Evolutionary conservation across 2,797 vertebrate genomes (phyloP).

Genomic region (Parauchenoglanis ngamensis): DNA sequence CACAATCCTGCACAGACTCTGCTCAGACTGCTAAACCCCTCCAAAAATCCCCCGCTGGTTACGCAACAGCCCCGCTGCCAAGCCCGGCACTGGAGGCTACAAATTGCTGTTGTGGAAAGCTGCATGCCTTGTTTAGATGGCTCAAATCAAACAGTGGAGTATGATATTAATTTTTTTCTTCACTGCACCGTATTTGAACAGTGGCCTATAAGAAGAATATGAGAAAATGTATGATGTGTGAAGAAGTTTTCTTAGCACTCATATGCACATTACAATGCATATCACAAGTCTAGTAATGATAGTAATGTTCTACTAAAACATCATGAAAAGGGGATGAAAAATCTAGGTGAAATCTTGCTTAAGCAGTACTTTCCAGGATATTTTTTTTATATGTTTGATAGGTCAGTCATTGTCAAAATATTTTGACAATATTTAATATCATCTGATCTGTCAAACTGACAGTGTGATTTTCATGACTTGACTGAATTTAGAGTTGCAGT

Average conservation of each 20-base stretch:
- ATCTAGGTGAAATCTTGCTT: not conserved
- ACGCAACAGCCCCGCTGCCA: slow-evolving; percentile 40
- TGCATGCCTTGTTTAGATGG: slow-evolving; percentile 42
- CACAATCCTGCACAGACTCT: slow-evolving; percentile 51
- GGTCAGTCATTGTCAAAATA: not conserved
- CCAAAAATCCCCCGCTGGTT: slow-evolving; percentile 52
- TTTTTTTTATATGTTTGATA: not conserved
- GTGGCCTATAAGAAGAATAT: not conserved
- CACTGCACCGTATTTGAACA: slow-evolving; percentile 20
- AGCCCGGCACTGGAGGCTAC: slow-evolving; percentile 31
- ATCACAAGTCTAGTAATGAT: not conserved
- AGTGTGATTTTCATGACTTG: not conserved
- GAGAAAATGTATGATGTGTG: not conserved
- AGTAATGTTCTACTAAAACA: not conserved
- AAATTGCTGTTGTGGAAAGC: slow-evolving; percentile 46
- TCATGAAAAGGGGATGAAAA: not conserved
- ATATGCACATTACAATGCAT: not conserved
- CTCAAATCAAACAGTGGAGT: slow-evolving; percentile 35
- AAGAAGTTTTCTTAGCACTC: not conserved
- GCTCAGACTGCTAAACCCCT: slow-evolving; percentile 52
- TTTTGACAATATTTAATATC: not conserved
- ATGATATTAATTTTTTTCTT: slow-evolving; percentile 29
- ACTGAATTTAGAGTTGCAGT: not conserved
- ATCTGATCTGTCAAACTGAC: not conserved
- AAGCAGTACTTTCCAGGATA: not conserved